Evolutionary conservation across 2,797 vertebrate species (phyloP).

Genomic region (Oreochromis grahami): DNA sequence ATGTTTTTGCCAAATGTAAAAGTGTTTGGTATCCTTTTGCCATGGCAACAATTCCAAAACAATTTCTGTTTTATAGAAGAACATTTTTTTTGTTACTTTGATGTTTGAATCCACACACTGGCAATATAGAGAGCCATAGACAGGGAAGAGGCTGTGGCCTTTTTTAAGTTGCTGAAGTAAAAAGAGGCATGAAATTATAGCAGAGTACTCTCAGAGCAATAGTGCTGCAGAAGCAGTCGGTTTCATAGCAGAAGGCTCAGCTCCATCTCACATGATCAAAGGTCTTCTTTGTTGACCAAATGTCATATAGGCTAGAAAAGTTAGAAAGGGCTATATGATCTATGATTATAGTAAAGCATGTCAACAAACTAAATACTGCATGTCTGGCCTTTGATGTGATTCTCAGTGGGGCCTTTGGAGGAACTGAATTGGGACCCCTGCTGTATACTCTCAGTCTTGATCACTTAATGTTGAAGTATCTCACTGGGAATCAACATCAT

Average conservation of each 20-base stretch:
- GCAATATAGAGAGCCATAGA: neutral
- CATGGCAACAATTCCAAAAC: neutral
- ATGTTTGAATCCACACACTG: neutral
- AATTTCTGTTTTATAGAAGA: neutral
- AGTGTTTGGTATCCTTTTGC: neutral
- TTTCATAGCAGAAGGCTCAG: neutral
- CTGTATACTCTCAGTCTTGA: neutral
- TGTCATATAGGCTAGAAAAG: neutral
- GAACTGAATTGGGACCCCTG: neutral
- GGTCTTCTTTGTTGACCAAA: neutral
- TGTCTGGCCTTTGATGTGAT: neutral
- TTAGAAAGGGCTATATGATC: neutral
- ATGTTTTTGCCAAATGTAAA: neutral
- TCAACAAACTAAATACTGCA: neutral
- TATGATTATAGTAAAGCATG: neutral
- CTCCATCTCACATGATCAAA: neutral
- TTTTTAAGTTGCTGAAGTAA: neutral
- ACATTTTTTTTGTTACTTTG: neutral
- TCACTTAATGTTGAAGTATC: neutral
- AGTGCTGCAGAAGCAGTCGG: neutral
- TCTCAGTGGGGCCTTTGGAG: neutral
- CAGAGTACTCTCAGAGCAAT: neutral
- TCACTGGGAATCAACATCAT: neutral
- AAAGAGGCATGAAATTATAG: neutral
- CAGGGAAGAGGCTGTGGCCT: neutral